Conservation (phyloP, 1,140 invertebrate species). For the Aplysia californica region DNA sequence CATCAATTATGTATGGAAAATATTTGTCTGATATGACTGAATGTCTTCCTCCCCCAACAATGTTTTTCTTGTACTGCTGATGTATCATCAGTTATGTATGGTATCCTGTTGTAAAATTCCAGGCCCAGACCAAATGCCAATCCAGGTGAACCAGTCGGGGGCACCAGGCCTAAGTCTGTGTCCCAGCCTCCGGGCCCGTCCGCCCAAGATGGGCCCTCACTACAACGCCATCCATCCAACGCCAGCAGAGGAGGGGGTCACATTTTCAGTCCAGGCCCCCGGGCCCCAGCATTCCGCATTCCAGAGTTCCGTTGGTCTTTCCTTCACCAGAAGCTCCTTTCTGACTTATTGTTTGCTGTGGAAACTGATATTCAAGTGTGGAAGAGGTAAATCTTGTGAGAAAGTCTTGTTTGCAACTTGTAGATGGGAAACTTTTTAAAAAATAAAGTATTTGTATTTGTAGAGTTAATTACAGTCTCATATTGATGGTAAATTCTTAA, state of each 20-base stretch:
- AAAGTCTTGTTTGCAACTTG: background rate
- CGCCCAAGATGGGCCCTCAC: slow-evolving; percentile 27
- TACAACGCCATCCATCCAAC: slow-evolving; percentile 23
- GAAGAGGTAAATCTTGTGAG: slow-evolving; percentile 73
- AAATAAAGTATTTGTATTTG: too few species aligned
- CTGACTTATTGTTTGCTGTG: slow-evolving; percentile 95
- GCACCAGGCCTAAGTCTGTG: background rate
- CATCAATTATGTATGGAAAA: too few species aligned
- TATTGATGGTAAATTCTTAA: too few species aligned
- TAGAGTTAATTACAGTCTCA: too few species aligned
- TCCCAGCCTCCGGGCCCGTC: background rate
- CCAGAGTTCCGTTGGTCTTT: slow-evolving; percentile 99
- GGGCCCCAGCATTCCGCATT: slow-evolving; percentile 96
- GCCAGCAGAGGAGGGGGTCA: slow-evolving; percentile 70
- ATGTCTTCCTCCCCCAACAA: too few species aligned
- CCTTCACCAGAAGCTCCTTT: slow-evolving; percentile 95
- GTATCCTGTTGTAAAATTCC: too few species aligned
- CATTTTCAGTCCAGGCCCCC: slow-evolving; percentile 95
- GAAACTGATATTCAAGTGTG: slow-evolving; percentile 98
- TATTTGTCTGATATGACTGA: too few species aligned
- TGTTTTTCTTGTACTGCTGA: too few species aligned
- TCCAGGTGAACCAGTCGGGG: too few species aligned
- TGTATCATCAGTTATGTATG: too few species aligned
- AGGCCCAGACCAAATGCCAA: too few species aligned
- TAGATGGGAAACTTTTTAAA: background rate